A percentile compares a stretch with the other conserved stretches of the same genome.
These are phyloP conservation scores for Promerops cafer DNA, from an alignment of 2,113 vertebrate genomes.

Conservation along the genomic window DNA sequence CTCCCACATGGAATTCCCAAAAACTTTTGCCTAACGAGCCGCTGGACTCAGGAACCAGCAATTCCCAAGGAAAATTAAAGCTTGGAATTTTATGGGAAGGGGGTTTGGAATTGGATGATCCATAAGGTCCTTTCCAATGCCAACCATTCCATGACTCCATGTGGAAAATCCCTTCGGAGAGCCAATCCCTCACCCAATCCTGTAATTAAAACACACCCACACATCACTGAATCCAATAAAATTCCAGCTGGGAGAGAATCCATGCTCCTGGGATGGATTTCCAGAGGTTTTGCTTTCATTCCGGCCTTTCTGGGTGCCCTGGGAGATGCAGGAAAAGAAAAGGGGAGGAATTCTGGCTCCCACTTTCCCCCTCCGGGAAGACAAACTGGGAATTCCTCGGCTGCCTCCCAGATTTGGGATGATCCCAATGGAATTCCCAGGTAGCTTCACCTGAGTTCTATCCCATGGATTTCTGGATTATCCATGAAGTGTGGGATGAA, in stretches of 20 bases:
- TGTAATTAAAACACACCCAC: background rate
- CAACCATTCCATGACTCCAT: background rate
- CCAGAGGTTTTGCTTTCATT: background rate
- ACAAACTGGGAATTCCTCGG: background rate
- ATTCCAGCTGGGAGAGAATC: background rate
- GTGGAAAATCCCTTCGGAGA: background rate
- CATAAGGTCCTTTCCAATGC: background rate
- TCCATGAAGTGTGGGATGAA: no score
- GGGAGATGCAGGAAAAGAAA: background rate
- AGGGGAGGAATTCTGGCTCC: background rate
- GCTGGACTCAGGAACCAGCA: background rate
- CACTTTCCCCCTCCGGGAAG: background rate
- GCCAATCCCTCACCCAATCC: background rate
- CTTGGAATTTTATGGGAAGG: background rate
- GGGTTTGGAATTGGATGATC: background rate
- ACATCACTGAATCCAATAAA: background rate
- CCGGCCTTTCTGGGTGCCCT: background rate
- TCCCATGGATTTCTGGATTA: background rate
- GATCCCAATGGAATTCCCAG: background rate
- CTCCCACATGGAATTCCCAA: background rate
- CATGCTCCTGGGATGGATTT: background rate
- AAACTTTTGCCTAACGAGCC: accelerated
- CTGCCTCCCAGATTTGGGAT: background rate
- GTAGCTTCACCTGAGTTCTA: background rate
- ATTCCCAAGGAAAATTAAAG: background rate